These are phyloP conservation scores for Columbina picui DNA, from an alignment of 2,113 vertebrate genomes.

Conservation along the genomic window DNA sequence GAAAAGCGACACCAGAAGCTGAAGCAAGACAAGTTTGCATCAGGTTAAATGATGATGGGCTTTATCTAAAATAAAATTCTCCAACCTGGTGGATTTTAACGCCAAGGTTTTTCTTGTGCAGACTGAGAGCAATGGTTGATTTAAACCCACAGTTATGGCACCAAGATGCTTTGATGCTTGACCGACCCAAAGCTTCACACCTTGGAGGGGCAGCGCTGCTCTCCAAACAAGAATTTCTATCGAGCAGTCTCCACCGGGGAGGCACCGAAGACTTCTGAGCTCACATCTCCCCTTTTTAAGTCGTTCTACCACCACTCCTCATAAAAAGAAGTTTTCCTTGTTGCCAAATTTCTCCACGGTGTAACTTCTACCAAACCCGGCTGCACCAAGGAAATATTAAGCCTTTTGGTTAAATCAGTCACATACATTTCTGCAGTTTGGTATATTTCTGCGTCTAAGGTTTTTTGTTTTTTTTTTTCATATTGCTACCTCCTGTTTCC, in stretches of 20 bases:
- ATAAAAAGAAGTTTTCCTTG: neutral
- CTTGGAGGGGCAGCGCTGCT: too few species aligned
- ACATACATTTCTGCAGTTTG: neutral
- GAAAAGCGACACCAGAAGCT: neutral
- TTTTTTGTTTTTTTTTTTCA: neutral
- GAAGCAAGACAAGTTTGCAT: neutral
- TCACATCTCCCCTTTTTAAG: neutral
- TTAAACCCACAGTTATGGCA: neutral
- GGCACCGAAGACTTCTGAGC: neutral
- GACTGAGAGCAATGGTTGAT: neutral
- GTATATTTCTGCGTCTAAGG: neutral
- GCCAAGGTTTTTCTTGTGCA: neutral
- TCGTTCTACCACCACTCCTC: neutral
- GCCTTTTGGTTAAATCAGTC: neutral
- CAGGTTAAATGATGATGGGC: neutral
- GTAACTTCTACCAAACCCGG: neutral
- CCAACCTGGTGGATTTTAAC: neutral
- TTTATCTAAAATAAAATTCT: neutral
- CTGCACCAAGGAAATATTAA: neutral
- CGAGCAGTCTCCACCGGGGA: accelerated
- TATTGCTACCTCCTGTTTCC: neutral
- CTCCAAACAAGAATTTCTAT: neutral
- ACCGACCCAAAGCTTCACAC: neutral
- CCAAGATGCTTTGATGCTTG: neutral
- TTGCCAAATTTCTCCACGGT: neutral